Evolutionary conservation across 2,797 vertebrate genomes (phyloP).

Genomic region (Basileuterus tristriatus): DNA sequence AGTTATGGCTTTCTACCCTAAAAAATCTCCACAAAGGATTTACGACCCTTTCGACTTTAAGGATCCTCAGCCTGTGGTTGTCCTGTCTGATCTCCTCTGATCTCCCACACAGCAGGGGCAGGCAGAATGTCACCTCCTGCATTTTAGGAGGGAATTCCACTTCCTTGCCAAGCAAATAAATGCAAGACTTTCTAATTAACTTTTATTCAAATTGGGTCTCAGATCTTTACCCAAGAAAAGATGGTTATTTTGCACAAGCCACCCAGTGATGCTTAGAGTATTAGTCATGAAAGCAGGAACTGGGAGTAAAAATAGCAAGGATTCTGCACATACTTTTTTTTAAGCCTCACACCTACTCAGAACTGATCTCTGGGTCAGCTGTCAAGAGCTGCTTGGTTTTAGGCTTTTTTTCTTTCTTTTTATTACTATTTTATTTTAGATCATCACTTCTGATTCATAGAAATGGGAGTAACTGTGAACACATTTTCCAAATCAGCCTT

Average conservation of each 20-base stretch:
- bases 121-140: neutral
- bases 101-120: neutral
- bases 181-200: neutral
- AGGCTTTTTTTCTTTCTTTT: neutral
- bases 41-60: neutral
- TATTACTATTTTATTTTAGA: constrained; percentile 29
- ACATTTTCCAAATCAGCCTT: neutral
- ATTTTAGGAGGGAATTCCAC: neutral
- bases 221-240: neutral
- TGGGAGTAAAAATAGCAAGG: neutral
- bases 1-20: neutral
- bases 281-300: neutral
- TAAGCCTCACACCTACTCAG: constrained; percentile 33
- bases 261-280: neutral
- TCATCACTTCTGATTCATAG: constrained; percentile 11
- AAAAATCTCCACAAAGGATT: neutral
- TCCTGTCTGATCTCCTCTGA: neutral
- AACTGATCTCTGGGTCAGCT: neutral
- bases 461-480: neutral
- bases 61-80: neutral
- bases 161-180: neutral
- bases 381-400: neutral
- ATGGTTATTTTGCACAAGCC: neutral
- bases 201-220: neutral
- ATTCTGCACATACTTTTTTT: neutral